These are phyloP conservation scores for Mionectes olivaceus DNA, from an alignment of 2,797 vertebrate genomes.

Conservation along the genomic window DNA sequence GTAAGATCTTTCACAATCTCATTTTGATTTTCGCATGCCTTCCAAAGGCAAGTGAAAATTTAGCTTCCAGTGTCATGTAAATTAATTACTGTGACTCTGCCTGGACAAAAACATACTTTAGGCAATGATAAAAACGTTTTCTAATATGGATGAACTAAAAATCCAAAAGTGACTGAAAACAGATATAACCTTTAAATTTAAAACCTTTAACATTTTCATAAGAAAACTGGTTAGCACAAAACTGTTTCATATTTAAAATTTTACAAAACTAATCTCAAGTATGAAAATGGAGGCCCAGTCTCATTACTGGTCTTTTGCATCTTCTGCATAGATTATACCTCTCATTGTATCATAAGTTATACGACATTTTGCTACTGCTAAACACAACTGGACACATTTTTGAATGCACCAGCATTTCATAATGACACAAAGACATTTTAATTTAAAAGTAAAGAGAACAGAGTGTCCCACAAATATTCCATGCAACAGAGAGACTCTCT, in stretches of 20 bases:
- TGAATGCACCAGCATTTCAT: not conserved
- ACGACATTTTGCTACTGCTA: not conserved
- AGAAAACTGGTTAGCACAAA: not conserved
- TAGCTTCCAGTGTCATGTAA: not conserved
- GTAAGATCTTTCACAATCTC: not conserved
- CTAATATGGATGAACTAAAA: not conserved
- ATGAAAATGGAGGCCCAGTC: not conserved
- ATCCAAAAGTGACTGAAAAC: not conserved
- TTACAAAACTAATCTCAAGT: not conserved
- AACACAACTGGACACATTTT: not conserved
- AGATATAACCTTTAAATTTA: not conserved
- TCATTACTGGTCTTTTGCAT: not conserved
- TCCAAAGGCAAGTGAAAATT: not conserved
- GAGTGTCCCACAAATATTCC: not conserved
- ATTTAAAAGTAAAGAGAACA: not conserved
- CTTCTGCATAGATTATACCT: not conserved
- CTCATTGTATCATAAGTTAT: not conserved
- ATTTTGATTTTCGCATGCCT: not conserved
- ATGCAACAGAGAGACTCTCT: not conserved
- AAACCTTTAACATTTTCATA: not conserved
- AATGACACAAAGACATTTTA: conserved; percentile 22
- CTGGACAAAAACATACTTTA: not conserved
- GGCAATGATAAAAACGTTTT: not conserved
- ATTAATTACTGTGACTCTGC: not conserved
- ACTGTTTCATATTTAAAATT: not conserved